Evolutionary conservation across 1,140 invertebrate species (phyloP), one percentile per base, ranked within the genome.

Genomic region (Plectus sambesii): DNA sequence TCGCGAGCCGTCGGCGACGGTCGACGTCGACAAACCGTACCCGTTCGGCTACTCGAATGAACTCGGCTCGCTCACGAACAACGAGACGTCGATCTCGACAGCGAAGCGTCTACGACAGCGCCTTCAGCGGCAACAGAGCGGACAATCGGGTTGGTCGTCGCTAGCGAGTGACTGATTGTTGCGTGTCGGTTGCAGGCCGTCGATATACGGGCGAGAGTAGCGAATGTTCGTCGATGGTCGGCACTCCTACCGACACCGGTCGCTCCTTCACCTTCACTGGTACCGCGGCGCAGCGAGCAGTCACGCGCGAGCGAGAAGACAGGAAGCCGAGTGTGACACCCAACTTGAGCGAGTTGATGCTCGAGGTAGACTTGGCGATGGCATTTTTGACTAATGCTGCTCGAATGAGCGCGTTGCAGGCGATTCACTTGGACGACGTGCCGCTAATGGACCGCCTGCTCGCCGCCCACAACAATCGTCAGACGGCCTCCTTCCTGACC

Each of bases 241-340:
- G 64, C 19, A 67, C 64, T 23, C 64, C 64, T 27, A 69, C 66
- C n/a, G 64, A 67, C 30, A 68, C 66, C 12, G 64, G 64, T 1
- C 45, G 64, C 26, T 69, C 64, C 24, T 67, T 67, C 46, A 67
- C 64, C 2, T 67, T 67, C 41, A 66, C 62, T 6, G 59, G 62
- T 36, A 8, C 45, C 60, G 12, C 61, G 57, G 27, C 55, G 60
- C 40, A 56, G 9, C 53, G 49, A 17, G 22, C 24, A 57, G 45
- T 29, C 35, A 50, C 27, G 6, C 36, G 54, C n/a, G n/a, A n/a
- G n/a, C n/a, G n/a, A 3, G 66, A 69, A 40, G 65, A 67, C 22
- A 39, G 64, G 19, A 67, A 67, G 47, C 66, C 64, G 27, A 66
- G 62, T 17, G 63, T 67, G n/a, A 69, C 61, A 27, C 64, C 68